A percentile compares a stretch with the other conserved stretches of the same genome.
Evolutionary conservation across 1,140 invertebrate genomes (phyloP).

Genomic region (Drosophila saltans): DNA sequence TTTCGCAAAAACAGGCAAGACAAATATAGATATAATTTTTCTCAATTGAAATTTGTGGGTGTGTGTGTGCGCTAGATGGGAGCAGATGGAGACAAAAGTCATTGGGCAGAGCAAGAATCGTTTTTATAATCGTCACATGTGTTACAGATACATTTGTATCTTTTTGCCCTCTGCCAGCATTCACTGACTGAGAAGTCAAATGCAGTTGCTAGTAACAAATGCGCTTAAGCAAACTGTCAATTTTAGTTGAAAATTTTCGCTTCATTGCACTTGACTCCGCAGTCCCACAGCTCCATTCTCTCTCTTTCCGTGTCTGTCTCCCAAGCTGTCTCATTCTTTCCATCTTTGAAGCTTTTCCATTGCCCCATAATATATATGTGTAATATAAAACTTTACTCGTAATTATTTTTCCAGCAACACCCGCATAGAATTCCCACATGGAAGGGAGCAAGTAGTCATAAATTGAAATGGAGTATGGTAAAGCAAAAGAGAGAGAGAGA

Average conservation of each 20-base stretch:
- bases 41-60: neutral
- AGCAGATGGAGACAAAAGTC: slow-evolving; percentile 17
- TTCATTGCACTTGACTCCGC: slow-evolving; percentile 70
- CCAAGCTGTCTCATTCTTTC: slow-evolving; percentile 1
- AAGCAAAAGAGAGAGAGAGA: neutral
- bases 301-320: neutral
- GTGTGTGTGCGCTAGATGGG: neutral
- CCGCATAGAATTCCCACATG: slow-evolving; percentile 73
- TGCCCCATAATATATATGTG: slow-evolving; percentile 50
- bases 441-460: slow-evolving; percentile 51
- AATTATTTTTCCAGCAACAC: slow-evolving; percentile 74
- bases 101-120: slow-evolving; percentile 1
- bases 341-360: slow-evolving; percentile 9
- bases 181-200: slow-evolving; percentile 50
- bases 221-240: slow-evolving; percentile 76
- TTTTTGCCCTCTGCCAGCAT: slow-evolving; percentile 13
- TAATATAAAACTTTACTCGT: slow-evolving; percentile 77
- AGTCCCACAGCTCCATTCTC: slow-evolving; percentile 31
- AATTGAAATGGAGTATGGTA: slow-evolving; percentile 51
- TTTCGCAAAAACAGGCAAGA: slow-evolving; percentile 38
- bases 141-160: slow-evolving; percentile 49
- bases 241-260: slow-evolving; percentile 67
- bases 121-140: slow-evolving; percentile 59
- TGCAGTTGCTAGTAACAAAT: slow-evolving; percentile 59
- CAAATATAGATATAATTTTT: slow-evolving; percentile 57